phyloP scores from a whole-genome alignment of 2,797 vertebrate species.

The Philypnodon macrostomus region DNA sequence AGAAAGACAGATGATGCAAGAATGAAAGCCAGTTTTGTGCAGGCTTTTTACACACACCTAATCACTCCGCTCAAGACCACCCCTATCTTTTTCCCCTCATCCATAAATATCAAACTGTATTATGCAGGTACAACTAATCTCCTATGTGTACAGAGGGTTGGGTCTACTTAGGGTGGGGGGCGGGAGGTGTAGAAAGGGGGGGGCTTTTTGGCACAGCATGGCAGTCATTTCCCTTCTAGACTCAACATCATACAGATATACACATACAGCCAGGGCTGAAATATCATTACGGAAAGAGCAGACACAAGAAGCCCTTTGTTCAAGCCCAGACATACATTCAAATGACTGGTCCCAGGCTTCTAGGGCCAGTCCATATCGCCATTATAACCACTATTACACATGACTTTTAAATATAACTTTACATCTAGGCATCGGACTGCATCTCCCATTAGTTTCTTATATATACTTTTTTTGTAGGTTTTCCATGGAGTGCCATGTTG shows the following conservation, averaged over 20 bases:
- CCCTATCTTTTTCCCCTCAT: constrained; percentile 54
- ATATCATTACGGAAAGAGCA: constrained; percentile 78
- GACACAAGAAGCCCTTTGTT: constrained; percentile 77
- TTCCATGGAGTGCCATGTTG: constrained; percentile 41
- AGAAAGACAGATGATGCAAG: constrained; percentile 28
- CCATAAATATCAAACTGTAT: constrained; percentile 66
- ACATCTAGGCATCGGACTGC: too few relatives aligned
- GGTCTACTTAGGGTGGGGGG: constrained; percentile 22
- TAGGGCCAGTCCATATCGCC: constrained; percentile 70
- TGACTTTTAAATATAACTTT: constrained; percentile 77
- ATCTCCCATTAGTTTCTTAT: constrained; percentile 18
- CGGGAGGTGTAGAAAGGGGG: constrained; percentile 11
- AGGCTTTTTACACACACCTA: constrained; percentile 34
- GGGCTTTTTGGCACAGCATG: constrained; percentile 58
- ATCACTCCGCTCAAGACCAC: constrained; percentile 53
- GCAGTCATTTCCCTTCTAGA: constrained; percentile 76
- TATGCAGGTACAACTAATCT: constrained; percentile 67
- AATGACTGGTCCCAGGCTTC: constrained; percentile 63
- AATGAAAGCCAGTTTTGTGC: constrained; percentile 20
- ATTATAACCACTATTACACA: constrained; percentile 78
- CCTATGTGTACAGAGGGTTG: constrained; percentile 32
- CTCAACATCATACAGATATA: constrained; percentile 70
- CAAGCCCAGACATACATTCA: constrained; percentile 58
- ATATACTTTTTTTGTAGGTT: constrained; percentile 28
- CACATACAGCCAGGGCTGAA: constrained; percentile 63